Evolutionary conservation across 53 echinoderm and acorn worm genomes (phyloP), one percentile per base, ranked within the genome.

Genomic region (Actinopyga echinites): DNA sequence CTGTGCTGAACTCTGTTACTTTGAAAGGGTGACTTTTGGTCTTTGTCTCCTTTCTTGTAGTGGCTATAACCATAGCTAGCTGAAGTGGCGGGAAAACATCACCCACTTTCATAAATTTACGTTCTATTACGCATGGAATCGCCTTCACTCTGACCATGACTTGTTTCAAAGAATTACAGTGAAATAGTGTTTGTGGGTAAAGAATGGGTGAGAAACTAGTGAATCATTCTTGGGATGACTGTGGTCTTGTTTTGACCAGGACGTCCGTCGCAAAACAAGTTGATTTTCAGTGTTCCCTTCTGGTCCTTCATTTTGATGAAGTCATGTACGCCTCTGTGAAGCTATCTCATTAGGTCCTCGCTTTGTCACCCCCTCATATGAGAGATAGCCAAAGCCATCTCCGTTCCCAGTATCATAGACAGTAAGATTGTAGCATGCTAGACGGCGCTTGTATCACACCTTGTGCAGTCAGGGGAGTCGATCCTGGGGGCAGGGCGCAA

Each of bases 211-310:
- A 83, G 52, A 67, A 83, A 83, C 19, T 30, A 83, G n/a, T 83
- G 67, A 10, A 83, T 1, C 67, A 67, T 67, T 30, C 33, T 30
- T 28, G 83, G 43, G 22, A 66, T 30, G 65, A 65, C 26, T 9
- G 45, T 83, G 54, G 43, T 65, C 53, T 83, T 83, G n/a, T 83
- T 83, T 66, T 83, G 67, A 4, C 67, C 83, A 54, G 45, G 49
- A 30, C 83, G 65, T 0, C 83, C 83, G 30, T 83, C 83, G 0
- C 64, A 42, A 66, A 83, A 83, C 8, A 83, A 31, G 64, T 66
- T 32, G 11, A 44, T 44, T 44, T 44, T 13, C 12, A 44, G 8
- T 13, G 20, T 26, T 44, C 26, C 42, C 38, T n/a, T n/a, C 0
- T 12, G 42, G 38, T 37, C 80, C 80, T 6, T 44, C 8, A 44